These are phyloP conservation scores for Nebria ingens DNA, from an alignment of 1,140 invertebrate genomes.

Conservation along the genomic window DNA sequence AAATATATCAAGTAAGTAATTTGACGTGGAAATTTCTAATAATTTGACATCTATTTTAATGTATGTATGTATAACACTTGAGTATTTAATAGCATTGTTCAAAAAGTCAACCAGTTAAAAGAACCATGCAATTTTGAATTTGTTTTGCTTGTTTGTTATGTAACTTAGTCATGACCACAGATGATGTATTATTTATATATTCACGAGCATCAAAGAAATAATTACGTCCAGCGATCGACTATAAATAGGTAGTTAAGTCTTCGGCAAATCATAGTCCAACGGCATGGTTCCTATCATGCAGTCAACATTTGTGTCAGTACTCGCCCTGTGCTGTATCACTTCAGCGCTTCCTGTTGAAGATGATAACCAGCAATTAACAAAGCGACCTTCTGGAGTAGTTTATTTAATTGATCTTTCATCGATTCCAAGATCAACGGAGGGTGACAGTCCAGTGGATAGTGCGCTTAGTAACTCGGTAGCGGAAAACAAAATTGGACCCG, in stretches of 20 bases:
- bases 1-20: too few species aligned
- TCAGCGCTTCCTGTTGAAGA: background rate
- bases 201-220: background rate
- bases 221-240: background rate
- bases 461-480: background rate
- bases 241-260: background rate
- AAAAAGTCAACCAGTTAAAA: background rate
- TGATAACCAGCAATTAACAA: background rate
- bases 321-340: background rate
- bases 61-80: background rate
- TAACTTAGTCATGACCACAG: slow-evolving; percentile 2
- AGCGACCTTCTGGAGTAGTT: background rate
- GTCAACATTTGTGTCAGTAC: background rate
- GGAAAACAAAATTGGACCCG: background rate
- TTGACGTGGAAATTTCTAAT: background rate
- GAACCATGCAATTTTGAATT: slow-evolving; percentile 4
- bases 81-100: background rate
- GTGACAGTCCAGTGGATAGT: background rate
- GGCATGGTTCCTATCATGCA: background rate
- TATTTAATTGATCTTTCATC: background rate
- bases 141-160: background rate
- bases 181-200: background rate
- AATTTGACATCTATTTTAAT: background rate
- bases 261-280: background rate
- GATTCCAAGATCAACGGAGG: background rate